These are phyloP conservation scores for Hylaeus anthracinus DNA, from an alignment of 1,140 invertebrate genomes.

Conservation along the genomic window DNA sequence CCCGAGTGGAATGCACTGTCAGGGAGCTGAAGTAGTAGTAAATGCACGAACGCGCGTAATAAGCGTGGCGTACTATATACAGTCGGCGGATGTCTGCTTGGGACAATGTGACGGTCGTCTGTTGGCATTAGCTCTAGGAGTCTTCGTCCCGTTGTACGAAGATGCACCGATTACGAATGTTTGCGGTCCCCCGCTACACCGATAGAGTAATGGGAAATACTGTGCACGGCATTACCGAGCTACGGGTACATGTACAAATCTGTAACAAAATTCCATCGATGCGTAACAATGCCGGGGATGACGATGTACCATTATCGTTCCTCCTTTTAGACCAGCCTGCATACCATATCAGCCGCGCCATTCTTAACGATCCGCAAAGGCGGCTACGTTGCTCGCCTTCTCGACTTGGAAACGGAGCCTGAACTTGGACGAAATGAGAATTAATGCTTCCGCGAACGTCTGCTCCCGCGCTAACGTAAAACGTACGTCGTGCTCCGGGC, in stretches of 20 bases:
- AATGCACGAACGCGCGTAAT: not conserved
- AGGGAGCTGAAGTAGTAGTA: not conserved
- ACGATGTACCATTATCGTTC: too few species aligned
- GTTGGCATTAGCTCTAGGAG: not conserved
- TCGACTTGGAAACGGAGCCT: not conserved
- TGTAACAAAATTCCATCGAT: not conserved
- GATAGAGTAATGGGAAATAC: too few species aligned
- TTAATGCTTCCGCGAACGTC: conserved; percentile 3
- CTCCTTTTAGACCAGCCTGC: not conserved
- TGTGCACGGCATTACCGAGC: too few species aligned
- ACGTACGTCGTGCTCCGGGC: not conserved
- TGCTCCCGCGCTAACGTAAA: not conserved
- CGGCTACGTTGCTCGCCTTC: conserved; percentile 1
- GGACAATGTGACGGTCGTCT: not conserved
- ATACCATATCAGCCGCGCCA: conserved; percentile 62
- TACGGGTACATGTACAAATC: not conserved
- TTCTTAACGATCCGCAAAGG: conserved; percentile 57
- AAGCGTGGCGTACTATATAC: not conserved
- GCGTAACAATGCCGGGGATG: not conserved
- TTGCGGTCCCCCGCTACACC: too few species aligned
- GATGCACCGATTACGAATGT: too few species aligned
- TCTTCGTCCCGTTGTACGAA: not conserved
- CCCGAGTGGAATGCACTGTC: not conserved
- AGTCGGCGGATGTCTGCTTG: not conserved
- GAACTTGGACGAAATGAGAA: conserved; percentile 7